Base-by-base conservation (phyloP, 2,113 vertebrate species). In the Lates calcarifer region DNA sequence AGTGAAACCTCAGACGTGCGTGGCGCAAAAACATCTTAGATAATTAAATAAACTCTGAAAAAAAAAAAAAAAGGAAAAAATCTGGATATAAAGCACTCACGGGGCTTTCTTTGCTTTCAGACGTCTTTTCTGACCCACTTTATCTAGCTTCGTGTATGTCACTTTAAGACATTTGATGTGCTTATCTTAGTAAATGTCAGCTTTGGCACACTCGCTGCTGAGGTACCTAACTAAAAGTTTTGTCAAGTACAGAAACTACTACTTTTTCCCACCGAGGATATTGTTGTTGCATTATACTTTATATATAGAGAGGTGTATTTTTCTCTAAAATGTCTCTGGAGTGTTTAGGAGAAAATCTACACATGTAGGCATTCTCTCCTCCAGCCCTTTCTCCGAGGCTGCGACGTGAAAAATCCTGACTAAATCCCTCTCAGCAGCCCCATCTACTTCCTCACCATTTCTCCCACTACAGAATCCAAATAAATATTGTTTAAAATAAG, bases 401-500 rank as follows among this genome's bases (percentile, higher is more conserved):
- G 60, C 47, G 0, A 12, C 10, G 0, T 22, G 26, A 47, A 56
- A 64, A 45, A 18, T 33, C 35, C 22, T 10, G 3, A 37, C 53
- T 31, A 31, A 63, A 69, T 60, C 41, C 22, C 71, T 67, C 77
- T 66, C 74, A 29, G 77, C 62, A 37, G 84, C 83, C 75, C 8
- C 45, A 8, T 60, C 67, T n/a, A 41, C 55, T 74, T 72, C 60
- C 79, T 70, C 84, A 73, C 81, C 76, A 12, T 33, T 28, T 33
- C 47, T 74, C 71, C 78, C 79, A 81, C 79, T 79, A 91, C 84
- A 66, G 49, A 84, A 74, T 74, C 72, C 5, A 88, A 92, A 93
- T 93, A 94, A 93, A 94, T 93, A 93, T 33, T 0, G 13, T 79
- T 82, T 74, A 77, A 84, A 90, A 88, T 72, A 79, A 84, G 83